Base-by-base conservation (phyloP, 1,140 invertebrate genomes). In the Chrysopa pallens region DNA sequence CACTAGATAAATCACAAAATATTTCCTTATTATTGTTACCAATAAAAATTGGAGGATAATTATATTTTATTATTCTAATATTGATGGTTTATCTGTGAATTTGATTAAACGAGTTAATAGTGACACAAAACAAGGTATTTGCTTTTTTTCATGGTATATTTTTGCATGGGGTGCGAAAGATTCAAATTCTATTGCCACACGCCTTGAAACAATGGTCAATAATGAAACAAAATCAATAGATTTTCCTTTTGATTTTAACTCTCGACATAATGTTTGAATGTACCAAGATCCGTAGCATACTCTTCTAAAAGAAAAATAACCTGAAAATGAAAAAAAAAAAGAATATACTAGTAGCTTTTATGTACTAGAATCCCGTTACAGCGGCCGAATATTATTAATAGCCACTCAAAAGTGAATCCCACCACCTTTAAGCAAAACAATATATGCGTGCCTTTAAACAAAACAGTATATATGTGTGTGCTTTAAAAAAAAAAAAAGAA, bases 61-160 rank as follows among this genome's bases (percentile, higher is more conserved):
- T n/a, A n/a, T n/a, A n/a, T n/a, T n/a, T n/a, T n/a, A n/a, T n/a
- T n/a, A n/a, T n/a, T n/a, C n/a, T n/a, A n/a, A n/a, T n/a, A n/a
- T n/a, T n/a, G n/a, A n/a, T n/a, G n/a, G n/a, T 28, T 27, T 29
- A 29, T 36, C 31, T 29, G n/a, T 5, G 14, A 38, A 38, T 13
- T 13, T 38, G 5, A 38, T 15, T 13, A 38, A 15, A 13, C 37
- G 11, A 23, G 81, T 84, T 12, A 84, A 57, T 49, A 76, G 82
- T n/a, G 73, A 76, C 6, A 76, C 70, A 29, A 83, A 67, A 47
- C 69, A 78, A 8, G 81, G 78, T 47, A 82, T 73, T 55, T 84
- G 80, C 57, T 81, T 83, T 58, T 74, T 78, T 37, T 62, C 58
- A 53, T 75, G 67, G 58, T 77, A 72, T n/a, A 57, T 58, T 28